phyloP scores from a whole-genome alignment of 2,113 vertebrate genomes.

The Acanthisitta chloris region DNA sequence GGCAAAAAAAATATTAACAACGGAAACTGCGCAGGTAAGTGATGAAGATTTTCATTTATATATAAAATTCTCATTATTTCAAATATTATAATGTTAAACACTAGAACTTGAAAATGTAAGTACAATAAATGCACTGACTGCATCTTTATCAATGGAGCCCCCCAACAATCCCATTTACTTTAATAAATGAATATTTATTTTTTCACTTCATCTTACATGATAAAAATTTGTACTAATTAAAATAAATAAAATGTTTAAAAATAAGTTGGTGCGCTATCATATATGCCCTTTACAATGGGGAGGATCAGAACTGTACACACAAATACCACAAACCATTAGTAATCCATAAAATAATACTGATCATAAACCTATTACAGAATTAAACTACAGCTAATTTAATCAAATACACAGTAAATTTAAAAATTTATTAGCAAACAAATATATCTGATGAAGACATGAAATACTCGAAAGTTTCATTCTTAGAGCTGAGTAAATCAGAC shows the following conservation, averaged over 20 bases:
- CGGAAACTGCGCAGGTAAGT: not conserved
- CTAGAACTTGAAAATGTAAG: slow-evolving; percentile 47
- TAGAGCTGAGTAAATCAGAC: not conserved
- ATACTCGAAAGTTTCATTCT: not conserved
- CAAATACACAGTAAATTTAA: slow-evolving; percentile 23
- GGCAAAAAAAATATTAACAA: slow-evolving; percentile 1
- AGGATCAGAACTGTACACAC: slow-evolving; percentile 54
- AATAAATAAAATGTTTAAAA: slow-evolving; percentile 77
- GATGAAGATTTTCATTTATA: slow-evolving; percentile 42
- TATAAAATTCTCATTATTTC: slow-evolving; percentile 57
- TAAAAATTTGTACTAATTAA: slow-evolving; percentile 66
- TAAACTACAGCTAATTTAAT: slow-evolving; percentile 55
- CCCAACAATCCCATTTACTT: slow-evolving; percentile 55
- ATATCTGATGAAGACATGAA: slow-evolving; percentile 9
- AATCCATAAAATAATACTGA: slow-evolving; percentile 68
- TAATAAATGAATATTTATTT: slow-evolving; percentile 60
- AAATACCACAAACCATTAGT: slow-evolving; percentile 48
- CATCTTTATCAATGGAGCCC: slow-evolving; percentile 45
- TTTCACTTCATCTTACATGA: slow-evolving; percentile 50
- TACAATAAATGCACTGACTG: slow-evolving; percentile 57
- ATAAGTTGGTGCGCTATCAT: slow-evolving; percentile 57
- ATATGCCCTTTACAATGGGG: slow-evolving; percentile 63
- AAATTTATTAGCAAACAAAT: slow-evolving; percentile 38
- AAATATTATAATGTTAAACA: slow-evolving; percentile 55
- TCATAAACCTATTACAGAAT: slow-evolving; percentile 54